phyloP scores from a whole-genome alignment of 2,113 vertebrate genomes.

The Cygnus atratus region DNA sequence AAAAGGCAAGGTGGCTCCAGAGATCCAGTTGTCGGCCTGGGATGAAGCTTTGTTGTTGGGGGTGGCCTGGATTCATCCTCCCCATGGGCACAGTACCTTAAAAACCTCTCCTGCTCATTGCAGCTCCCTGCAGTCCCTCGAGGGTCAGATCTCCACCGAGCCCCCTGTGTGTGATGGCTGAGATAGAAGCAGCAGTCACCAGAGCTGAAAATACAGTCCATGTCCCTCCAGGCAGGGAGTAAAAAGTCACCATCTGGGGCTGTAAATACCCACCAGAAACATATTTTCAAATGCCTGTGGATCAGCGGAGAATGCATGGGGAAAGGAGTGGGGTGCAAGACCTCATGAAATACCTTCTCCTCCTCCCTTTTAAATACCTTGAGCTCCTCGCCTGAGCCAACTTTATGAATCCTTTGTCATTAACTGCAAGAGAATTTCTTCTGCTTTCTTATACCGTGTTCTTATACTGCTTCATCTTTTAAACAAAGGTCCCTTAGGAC shows the following conservation, averaged over 20 bases:
- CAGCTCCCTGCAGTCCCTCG: not conserved
- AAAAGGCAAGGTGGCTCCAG: not conserved
- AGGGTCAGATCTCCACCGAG: not conserved
- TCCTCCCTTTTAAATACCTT: not conserved
- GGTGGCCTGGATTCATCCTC: not conserved
- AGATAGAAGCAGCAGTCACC: not conserved
- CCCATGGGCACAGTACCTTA: fast-evolving
- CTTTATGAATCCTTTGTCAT: not conserved
- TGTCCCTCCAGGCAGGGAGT: fast-evolving
- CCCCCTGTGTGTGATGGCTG: fast-evolving
- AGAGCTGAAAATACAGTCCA: not conserved
- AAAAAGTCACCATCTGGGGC: not conserved
- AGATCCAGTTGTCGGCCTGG: not conserved
- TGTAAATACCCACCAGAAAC: not conserved
- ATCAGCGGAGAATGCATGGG: not conserved
- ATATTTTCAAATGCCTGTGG: not conserved
- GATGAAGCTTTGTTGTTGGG: not conserved
- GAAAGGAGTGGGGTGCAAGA: not conserved
- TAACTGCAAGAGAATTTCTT: not conserved
- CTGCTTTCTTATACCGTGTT: not conserved
- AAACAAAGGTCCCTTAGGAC: not conserved
- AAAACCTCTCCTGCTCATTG: not conserved
- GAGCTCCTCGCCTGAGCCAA: not conserved
- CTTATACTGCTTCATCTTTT: not conserved
- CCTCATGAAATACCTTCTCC: not conserved